phyloP scores from a whole-genome alignment of 2,888 invertebrate genomes.

The Sinotaia quadrata region DNA sequence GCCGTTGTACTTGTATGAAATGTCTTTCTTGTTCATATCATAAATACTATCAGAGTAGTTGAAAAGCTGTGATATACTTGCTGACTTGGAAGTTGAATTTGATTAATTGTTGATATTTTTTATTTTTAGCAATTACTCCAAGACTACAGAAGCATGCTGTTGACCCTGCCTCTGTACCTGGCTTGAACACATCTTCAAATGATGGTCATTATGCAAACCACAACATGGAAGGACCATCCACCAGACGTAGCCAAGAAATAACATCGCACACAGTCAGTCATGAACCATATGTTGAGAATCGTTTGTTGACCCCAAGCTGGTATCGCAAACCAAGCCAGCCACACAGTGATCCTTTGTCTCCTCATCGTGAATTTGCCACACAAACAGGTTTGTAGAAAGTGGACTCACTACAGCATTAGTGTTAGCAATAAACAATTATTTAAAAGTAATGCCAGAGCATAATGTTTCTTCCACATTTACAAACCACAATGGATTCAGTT shows the following conservation, averaged over 20 bases:
- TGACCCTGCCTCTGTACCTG: constrained; percentile 46
- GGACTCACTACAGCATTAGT: neutral
- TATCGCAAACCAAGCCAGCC: constrained; percentile 60
- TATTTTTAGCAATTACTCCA: constrained; percentile 57
- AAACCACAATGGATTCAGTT: neutral
- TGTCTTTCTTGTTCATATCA: no score
- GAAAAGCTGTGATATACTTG: no score
- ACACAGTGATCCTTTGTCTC: constrained; percentile 44
- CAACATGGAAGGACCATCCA: constrained; percentile 29
- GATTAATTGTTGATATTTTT: no score
- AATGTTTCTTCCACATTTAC: neutral
- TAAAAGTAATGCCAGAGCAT: neutral
- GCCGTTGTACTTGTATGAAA: no score
- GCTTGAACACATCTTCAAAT: constrained; percentile 31
- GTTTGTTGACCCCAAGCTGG: constrained; percentile 77
- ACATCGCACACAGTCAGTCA: constrained; percentile 26
- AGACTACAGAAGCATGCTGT: constrained; percentile 33
- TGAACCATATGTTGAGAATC: constrained; percentile 63
- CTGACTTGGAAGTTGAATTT: no score
- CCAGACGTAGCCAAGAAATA: constrained; percentile 2
- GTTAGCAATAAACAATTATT: neutral
- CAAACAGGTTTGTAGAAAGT: constrained; percentile 50
- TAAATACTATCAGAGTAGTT: no score
- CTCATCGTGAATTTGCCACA: constrained; percentile 64
- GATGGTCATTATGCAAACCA: neutral